These are phyloP conservation scores for Metacarcinus magister DNA, from an alignment of 2,888 invertebrate species.

Conservation along the genomic window DNA sequence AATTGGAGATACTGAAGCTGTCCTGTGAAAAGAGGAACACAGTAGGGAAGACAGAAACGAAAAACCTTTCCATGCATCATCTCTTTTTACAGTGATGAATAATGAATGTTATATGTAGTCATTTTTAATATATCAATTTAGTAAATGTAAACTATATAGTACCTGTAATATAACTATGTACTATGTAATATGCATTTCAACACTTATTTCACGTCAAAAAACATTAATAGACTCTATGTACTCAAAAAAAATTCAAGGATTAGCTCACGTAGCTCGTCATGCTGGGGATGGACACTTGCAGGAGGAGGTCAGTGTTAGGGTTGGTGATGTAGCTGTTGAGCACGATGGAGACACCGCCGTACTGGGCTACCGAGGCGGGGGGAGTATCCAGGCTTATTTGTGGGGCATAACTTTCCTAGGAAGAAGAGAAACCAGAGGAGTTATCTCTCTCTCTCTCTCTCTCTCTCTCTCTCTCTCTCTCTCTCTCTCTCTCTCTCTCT, in stretches of 20 bases:
- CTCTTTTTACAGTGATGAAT: too few relatives aligned
- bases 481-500: not conserved
- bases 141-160: too few relatives aligned
- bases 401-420: not conserved
- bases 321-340: conserved; percentile 36
- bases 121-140: too few relatives aligned
- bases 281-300: conserved; percentile 19
- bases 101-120: too few relatives aligned
- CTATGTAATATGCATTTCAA: too few relatives aligned
- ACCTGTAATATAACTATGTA: too few relatives aligned
- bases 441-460: not conserved
- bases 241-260: too few relatives aligned
- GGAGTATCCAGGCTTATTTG: not conserved
- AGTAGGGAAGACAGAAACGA: not conserved
- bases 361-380: not conserved
- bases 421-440: not conserved
- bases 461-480: conserved; percentile 52
- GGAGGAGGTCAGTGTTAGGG: not conserved
- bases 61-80: too few relatives aligned
- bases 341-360: not conserved
- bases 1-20: conserved; percentile 67
- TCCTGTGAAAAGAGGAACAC: conserved; percentile 58
- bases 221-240: too few relatives aligned
- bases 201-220: too few relatives aligned
- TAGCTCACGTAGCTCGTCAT: not conserved